Percentiles rank a stretch among this genome's conserved stretches.
Evolutionary conservation across 2,797 vertebrate genomes (phyloP).

Genomic region (Esox lucius): DNA sequence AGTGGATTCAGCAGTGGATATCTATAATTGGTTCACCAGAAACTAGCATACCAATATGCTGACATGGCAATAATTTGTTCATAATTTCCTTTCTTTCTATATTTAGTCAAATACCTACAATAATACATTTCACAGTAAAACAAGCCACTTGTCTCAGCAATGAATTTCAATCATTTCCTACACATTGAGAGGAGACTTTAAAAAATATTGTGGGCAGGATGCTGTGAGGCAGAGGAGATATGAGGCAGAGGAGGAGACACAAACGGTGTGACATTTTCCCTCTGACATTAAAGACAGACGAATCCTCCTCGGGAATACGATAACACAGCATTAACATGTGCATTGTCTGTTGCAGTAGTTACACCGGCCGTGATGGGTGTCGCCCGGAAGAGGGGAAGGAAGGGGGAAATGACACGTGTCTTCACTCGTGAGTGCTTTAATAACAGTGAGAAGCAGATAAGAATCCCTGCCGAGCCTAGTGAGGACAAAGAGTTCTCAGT

Average conservation of each 20-base stretch:
- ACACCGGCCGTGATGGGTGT: neutral
- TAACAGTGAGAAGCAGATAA: slow-evolving; percentile 14
- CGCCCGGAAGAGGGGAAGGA: neutral
- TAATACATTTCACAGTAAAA: neutral
- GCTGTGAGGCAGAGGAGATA: slow-evolving; percentile 15
- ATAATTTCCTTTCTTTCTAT: neutral
- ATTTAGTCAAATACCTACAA: neutral
- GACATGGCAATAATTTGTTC: neutral
- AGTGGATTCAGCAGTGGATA: too few relatives aligned
- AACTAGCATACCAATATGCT: neutral
- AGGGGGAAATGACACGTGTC: slow-evolving; percentile 31
- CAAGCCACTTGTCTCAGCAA: neutral
- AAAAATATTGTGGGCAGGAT: neutral
- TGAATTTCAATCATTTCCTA: neutral
- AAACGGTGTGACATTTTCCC: slow-evolving; percentile 22
- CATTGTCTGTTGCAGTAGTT: neutral
- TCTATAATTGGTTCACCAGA: neutral
- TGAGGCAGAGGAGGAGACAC: neutral
- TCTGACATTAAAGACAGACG: slow-evolving; percentile 21
- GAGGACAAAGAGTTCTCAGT: neutral
- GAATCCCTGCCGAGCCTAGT: neutral
- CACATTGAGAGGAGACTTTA: neutral
- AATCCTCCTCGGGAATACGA: slow-evolving; percentile 13
- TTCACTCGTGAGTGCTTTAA: slow-evolving; percentile 40
- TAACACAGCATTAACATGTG: slow-evolving; percentile 11